A percentile compares a stretch with the other conserved stretches of the same genome.
phyloP scores from a whole-genome alignment of 2,113 vertebrate species.

The Anhinga rufa region DNA sequence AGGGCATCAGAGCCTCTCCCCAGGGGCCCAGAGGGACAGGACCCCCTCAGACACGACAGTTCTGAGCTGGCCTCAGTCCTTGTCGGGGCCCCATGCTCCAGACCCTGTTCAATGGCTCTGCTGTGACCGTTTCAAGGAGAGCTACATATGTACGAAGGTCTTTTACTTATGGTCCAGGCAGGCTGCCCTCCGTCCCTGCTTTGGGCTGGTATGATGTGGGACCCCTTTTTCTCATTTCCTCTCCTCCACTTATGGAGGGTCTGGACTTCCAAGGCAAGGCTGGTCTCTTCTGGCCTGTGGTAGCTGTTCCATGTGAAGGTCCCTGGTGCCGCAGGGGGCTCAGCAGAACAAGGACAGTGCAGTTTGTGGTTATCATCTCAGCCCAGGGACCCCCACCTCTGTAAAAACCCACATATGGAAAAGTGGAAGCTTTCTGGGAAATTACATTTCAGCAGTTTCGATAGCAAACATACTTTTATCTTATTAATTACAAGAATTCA shows the following conservation, averaged over 20 bases:
- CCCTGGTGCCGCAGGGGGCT: too few species aligned
- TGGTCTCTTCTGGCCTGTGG: rapidly evolving
- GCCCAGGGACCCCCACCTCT: not conserved
- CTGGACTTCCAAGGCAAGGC: not conserved
- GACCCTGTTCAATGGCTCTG: not conserved
- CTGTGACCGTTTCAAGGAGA: not conserved
- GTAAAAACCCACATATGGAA: not conserved
- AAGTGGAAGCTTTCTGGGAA: not conserved
- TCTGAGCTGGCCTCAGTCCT: not conserved
- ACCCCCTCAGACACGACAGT: not conserved
- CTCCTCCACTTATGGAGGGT: not conserved
- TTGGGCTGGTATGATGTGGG: not conserved
- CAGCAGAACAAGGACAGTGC: not conserved
- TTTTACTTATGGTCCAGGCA: not conserved
- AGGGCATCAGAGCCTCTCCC: rapidly evolving
- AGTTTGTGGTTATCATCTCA: not conserved
- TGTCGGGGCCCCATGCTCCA: rapidly evolving
- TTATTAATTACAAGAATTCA: not conserved
- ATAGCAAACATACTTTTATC: not conserved
- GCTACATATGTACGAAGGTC: not conserved
- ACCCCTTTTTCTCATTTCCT: not conserved
- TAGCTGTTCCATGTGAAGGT: rapidly evolving
- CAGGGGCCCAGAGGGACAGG: not conserved
- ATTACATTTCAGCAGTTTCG: not conserved
- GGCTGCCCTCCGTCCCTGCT: not conserved